Evolutionary conservation across 1,140 invertebrate species (phyloP), one percentile per base, ranked within the genome.

Genomic region (Euwallacea similis): DNA sequence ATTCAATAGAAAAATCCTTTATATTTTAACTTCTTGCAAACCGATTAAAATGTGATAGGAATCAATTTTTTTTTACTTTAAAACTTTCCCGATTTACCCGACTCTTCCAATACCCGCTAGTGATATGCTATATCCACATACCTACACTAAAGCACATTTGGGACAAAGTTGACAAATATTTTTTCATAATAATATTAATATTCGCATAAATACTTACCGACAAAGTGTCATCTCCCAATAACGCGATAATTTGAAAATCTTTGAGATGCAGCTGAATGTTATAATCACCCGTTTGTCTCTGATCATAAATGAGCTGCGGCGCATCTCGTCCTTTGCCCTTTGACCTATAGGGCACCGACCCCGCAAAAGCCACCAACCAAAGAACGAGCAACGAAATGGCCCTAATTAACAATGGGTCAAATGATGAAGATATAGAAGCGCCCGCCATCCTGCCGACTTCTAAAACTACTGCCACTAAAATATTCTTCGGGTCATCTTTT

Each of bases 251-350:
- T 76, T 90, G 86, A 62, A 93, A 82, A 81, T 93, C 89, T 81
- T 92, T 92, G 60, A 93, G 80, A 78, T 91, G 88, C 55, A 93
- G 83, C 76, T 91, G 90, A 53, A 93, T 88, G 81, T 93, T 93
- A 72, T 90, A 84, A 69, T 91, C 87, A 4, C 91, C 91, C 1
- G 86, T 87, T 80, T 93, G 91, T 43, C 88, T 86, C 79, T 93
- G 90, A 81, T 93, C 90, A 79, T 88, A 90, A 13, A 76, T 74
- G 6, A 74, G 67, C 9, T 72, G 64, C 3, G 72, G 71, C 21
- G 47, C 42, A n/a, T 58, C 55, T 16, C 55, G 43, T 3, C 15
- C 61, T 53, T 68, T 74, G 13, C 62, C 61, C 60, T 72, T 75
- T 42, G 71, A 73, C 42, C 66, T 72, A 53, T 44, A 41, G n/a